Evolutionary conservation across 2,888 invertebrate genomes (phyloP).

Genomic region (Baronia brevicornis): DNA sequence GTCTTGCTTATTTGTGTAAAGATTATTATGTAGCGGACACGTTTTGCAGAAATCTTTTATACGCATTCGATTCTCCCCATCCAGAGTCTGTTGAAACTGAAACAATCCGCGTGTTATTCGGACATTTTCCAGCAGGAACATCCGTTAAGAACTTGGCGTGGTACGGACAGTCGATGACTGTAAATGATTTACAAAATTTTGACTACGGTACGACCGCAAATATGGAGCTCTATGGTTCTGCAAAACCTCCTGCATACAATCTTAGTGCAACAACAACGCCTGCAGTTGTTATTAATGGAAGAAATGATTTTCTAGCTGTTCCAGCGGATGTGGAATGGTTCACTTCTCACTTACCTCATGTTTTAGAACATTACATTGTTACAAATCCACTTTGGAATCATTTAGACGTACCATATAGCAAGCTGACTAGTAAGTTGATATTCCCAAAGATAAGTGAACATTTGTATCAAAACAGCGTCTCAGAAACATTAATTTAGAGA

Average conservation of each 20-base stretch:
- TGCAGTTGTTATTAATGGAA: constrained; percentile 41
- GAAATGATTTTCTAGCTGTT: constrained; percentile 76
- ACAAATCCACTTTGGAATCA: constrained; percentile 55
- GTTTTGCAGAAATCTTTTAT: not conserved
- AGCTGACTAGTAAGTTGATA: constrained; percentile 27
- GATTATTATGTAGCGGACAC: not conserved
- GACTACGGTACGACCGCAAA: constrained; percentile 43
- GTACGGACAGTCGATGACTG: constrained; percentile 43
- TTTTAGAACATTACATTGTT: constrained; percentile 71
- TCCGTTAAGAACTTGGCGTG: constrained; percentile 43
- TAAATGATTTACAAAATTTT: constrained; percentile 39
- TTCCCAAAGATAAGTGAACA: constrained; percentile 30
- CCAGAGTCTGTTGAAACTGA: constrained; percentile 4
- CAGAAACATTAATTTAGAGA: no score
- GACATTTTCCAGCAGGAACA: constrained; percentile 47
- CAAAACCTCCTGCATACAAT: constrained; percentile 41
- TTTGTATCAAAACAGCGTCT: no score
- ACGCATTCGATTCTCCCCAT: constrained; percentile 5
- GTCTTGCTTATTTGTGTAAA: constrained; percentile 10
- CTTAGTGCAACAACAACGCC: constrained; percentile 39
- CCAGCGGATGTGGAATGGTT: constrained; percentile 72
- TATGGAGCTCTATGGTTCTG: constrained; percentile 34
- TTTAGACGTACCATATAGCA: constrained; percentile 38
- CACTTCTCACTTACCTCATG: constrained; percentile 68
- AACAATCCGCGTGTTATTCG: not conserved